Conservation (phyloP, 2,113 vertebrate genomes). For the Pampusana beccarii region DNA sequence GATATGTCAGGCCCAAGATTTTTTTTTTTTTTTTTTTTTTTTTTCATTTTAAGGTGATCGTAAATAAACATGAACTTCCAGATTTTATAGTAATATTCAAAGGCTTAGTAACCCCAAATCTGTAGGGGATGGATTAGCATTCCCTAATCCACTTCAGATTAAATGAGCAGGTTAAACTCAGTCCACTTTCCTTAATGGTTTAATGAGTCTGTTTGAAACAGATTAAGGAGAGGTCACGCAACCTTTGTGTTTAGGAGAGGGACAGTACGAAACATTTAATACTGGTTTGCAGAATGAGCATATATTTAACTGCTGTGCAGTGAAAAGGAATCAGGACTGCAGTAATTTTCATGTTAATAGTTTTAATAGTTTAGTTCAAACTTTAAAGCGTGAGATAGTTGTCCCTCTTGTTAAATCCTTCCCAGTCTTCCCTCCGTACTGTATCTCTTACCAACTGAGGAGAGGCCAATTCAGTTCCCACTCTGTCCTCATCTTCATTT, state of each 20-base stretch:
- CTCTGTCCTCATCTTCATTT: neutral
- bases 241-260: neutral
- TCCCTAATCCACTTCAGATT: neutral
- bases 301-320: neutral
- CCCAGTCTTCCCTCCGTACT: neutral
- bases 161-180: constrained; percentile 29
- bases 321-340: neutral
- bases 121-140: constrained; percentile 1
- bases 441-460: neutral
- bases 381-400: neutral
- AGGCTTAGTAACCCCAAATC: neutral
- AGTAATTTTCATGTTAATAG: neutral
- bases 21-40: neutral
- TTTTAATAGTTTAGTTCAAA: neutral
- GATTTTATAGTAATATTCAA: neutral
- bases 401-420: neutral
- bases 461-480: neutral
- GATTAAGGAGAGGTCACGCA: constrained; percentile 18
- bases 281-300: neutral
- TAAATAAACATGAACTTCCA: neutral
- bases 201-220: constrained; percentile 33
- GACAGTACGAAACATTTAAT: neutral
- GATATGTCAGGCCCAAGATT: neutral
- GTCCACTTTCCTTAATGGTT: constrained; percentile 40
- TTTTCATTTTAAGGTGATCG: neutral